phyloP scores from a whole-genome alignment of 2,113 vertebrate genomes.

The Trematomus loennbergii region DNA sequence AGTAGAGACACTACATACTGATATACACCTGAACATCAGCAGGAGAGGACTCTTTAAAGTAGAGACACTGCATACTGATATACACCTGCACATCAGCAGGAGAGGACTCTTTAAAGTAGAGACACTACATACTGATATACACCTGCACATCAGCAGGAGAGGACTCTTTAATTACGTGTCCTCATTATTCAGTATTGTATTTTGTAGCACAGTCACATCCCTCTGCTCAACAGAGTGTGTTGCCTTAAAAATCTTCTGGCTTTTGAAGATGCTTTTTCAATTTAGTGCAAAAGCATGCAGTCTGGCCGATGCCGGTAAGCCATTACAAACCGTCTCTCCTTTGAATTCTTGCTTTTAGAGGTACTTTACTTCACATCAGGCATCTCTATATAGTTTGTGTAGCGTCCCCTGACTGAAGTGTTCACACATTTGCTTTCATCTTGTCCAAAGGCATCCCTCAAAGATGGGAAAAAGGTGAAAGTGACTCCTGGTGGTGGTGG shows the following conservation, averaged over 20 bases:
- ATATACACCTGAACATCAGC: no score
- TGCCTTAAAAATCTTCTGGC: conserved; percentile 18
- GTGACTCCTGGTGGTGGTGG: conserved; percentile 24
- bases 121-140: no score
- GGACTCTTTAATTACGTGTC: not conserved
- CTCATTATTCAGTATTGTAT: conserved; percentile 1
- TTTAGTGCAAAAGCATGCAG: conserved; percentile 22
- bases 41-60: no score
- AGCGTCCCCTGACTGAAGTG: conserved; percentile 46
- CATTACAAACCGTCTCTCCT: conserved; percentile 27
- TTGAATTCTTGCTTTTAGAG: conserved; percentile 58
- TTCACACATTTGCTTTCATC: conserved; percentile 73
- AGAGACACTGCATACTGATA: no score
- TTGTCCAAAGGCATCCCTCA: conserved; percentile 54
- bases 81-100: no score
- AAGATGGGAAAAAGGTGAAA: conserved; percentile 61
- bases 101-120: no score
- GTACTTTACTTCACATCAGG: conserved; percentile 52
- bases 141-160: no score
- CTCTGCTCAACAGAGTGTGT: not conserved
- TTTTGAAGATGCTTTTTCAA: conserved; percentile 11
- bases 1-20: no score
- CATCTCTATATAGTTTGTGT: conserved; percentile 40
- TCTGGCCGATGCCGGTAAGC: conserved; percentile 23
- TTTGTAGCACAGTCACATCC: not conserved